A percentile compares a stretch with the other conserved stretches of the same genome.
Evolutionary conservation across 2,888 invertebrate species (phyloP).

Genomic region (Brassicogethes aeneus): DNA sequence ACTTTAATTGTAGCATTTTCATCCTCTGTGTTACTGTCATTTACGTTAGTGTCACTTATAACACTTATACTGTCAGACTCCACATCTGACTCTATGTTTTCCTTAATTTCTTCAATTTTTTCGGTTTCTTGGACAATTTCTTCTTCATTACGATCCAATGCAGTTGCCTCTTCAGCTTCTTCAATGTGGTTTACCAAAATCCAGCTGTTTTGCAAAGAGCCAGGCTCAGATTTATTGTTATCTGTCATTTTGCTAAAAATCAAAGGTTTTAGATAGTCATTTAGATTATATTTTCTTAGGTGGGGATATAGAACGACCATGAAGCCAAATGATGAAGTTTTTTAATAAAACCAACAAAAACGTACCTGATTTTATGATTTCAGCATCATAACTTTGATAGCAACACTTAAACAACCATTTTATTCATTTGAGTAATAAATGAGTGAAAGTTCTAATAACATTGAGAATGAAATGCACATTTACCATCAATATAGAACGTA

Average conservation of each 20-base stretch:
- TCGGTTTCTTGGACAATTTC: too few relatives aligned
- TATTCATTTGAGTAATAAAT: not conserved
- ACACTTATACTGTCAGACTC: constrained; percentile 14
- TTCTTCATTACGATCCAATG: not conserved
- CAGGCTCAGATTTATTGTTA: not conserved
- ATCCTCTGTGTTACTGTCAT: constrained; percentile 8
- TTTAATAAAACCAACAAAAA: not conserved
- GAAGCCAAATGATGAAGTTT: not conserved
- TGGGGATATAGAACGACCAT: not conserved
- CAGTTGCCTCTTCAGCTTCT: not conserved
- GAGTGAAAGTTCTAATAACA: not conserved
- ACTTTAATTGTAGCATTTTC: not conserved
- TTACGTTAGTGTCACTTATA: constrained; percentile 8
- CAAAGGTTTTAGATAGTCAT: not conserved
- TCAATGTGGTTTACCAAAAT: not conserved
- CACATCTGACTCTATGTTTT: constrained; percentile 5
- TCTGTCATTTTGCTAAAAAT: not conserved
- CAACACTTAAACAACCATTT: not conserved
- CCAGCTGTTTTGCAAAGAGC: not conserved
- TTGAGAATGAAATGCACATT: not conserved
- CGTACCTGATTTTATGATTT: not conserved
- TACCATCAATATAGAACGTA: too few relatives aligned
- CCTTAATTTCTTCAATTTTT: too few relatives aligned
- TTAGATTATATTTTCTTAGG: not conserved
- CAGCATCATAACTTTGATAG: not conserved